Base-by-base conservation (phyloP, 2,113 vertebrate genomes). In the Lamprologus callipterus region DNA sequence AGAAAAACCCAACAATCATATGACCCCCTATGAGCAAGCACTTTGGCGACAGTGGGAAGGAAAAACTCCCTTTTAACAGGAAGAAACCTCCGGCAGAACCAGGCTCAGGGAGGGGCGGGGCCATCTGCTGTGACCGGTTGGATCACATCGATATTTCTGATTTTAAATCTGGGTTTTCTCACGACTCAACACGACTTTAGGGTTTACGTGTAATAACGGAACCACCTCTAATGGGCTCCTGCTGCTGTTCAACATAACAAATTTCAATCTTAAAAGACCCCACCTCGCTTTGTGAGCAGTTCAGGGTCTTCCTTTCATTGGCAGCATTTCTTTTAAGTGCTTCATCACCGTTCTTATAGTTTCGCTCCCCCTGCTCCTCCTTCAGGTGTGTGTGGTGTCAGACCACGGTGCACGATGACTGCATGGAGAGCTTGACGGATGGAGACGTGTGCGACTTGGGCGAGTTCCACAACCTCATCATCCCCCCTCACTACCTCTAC, bases 351-450 rank as follows among this genome's bases (percentile, higher is more conserved):
- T 21, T 21, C 33, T 83, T n/a, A 65, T 7, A 5, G 2, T 7
- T 63, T 53, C 16, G 26, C 81, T 78, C 58, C 31, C 10, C 57
- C 45, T 78, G 81, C 75, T 65, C 28, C 42, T 55, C 55, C 33
- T 9, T 4, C 92, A 99, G 99, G 86, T 99, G 99, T 86, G 92
- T 98, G 88, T 99, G 99, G 99, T 99, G 99, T 92, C 99, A 99
- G 96, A 95, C 89, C 90, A 99, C 97, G 3, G 97, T 98, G 26
- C 99, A 99, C 16, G 99, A 99, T 4, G 98, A 98, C 40, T 99
- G 99, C 91, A 96, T 98, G 96, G 83, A 94, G 81, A 95, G 85
- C 40, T 89, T 94, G 87, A 83, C 93, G 13, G 96, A 95, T 58
- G 95, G 87, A 3, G 97, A 96, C 73, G 89, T 92, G 21, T 99